A percentile compares a stretch with the other conserved stretches of the same genome.
These are phyloP conservation scores for Chlorodrepanis virens DNA, from an alignment of 2,113 vertebrate genomes.

Conservation along the genomic window DNA sequence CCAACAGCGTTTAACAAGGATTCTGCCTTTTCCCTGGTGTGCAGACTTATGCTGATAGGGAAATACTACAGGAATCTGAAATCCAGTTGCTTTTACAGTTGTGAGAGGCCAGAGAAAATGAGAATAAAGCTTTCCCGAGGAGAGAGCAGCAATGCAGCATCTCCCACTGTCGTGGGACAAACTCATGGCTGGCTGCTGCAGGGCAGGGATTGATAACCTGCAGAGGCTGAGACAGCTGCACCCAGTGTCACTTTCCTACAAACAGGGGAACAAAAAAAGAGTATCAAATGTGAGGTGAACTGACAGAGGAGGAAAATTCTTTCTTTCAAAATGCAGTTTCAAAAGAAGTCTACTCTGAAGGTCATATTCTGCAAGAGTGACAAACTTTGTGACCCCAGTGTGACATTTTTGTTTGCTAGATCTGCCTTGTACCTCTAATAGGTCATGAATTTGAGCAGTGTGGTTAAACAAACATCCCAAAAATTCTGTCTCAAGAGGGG, in stretches of 20 bases:
- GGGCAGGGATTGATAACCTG: neutral
- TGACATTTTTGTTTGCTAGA: neutral
- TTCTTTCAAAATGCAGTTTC: neutral
- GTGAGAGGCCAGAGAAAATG: neutral
- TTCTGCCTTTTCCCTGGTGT: neutral
- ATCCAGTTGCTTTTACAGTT: neutral
- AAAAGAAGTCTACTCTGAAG: neutral
- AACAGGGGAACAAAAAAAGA: neutral
- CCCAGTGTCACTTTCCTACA: neutral
- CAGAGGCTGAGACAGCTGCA: neutral
- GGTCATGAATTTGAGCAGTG: neutral
- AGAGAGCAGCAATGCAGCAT: neutral
- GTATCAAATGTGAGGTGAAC: neutral
- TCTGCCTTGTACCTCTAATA: neutral
- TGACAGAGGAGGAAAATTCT: neutral
- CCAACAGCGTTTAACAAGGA: neutral
- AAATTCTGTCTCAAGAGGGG: neutral
- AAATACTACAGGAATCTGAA: neutral
- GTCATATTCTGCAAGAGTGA: neutral
- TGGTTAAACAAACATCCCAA: neutral
- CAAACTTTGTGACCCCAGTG: neutral
- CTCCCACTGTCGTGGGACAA: neutral
- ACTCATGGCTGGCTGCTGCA: neutral
- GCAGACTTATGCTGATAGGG: neutral
- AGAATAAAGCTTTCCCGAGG: neutral